phyloP scores from a whole-genome alignment of 2,113 vertebrate genomes.

The Passerina amoena region DNA sequence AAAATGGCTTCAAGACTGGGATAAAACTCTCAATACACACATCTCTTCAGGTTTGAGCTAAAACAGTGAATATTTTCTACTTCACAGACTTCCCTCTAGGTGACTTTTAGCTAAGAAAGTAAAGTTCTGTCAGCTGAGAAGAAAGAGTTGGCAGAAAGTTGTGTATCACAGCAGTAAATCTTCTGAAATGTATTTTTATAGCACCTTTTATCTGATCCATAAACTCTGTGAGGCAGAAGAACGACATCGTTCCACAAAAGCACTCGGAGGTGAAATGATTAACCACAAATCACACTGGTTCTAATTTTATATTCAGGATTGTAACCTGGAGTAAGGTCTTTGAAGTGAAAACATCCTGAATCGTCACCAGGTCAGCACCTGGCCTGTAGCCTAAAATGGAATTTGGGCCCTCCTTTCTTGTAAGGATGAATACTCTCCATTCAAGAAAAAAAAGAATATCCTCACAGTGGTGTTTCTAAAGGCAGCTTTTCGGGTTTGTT shows the following conservation, averaged over 20 bases:
- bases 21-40: background rate
- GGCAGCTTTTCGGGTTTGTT: background rate
- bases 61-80: background rate
- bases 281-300: background rate
- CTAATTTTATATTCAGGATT: background rate
- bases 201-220: conserved; percentile 32
- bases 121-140: background rate
- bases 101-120: background rate
- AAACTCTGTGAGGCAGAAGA: conserved; percentile 8
- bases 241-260: background rate
- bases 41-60: background rate
- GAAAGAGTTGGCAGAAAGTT: background rate
- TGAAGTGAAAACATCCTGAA: background rate
- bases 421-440: background rate
- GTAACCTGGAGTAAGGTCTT: background rate
- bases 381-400: background rate
- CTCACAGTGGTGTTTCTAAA: background rate
- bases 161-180: background rate
- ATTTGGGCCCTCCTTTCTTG: background rate
- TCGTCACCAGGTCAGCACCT: background rate
- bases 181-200: conserved; percentile 28
- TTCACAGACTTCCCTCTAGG: background rate
- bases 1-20: background rate
- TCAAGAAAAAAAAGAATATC: background rate
- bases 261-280: background rate